Evolutionary conservation across 2,797 vertebrate species (phyloP).

Genomic region (Xenentodon cancila): DNA sequence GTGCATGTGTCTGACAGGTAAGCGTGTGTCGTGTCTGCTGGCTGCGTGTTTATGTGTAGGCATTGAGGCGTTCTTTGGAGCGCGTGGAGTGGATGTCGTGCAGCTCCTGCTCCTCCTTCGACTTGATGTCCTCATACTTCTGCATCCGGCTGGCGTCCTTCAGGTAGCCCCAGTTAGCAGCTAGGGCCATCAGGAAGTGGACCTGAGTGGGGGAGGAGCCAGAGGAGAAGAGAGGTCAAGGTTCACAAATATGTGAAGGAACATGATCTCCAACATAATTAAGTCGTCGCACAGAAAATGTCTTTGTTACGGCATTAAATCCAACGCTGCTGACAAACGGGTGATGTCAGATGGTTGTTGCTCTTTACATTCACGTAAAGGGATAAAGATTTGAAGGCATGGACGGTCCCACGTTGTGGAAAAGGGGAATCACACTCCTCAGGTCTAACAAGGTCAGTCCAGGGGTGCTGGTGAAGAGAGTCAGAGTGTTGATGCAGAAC

Average conservation of each 20-base stretch:
- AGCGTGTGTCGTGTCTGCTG: conserved; percentile 42
- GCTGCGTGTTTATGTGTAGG: conserved; percentile 91
- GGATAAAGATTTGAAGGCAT: too few species aligned
- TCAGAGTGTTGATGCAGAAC: too few species aligned
- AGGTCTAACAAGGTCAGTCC: too few species aligned
- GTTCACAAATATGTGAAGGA: neutral
- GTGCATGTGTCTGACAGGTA: conserved; percentile 59
- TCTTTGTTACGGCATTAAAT: too few species aligned
- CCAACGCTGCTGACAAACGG: too few species aligned
- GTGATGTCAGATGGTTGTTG: too few species aligned
- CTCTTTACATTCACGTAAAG: too few species aligned
- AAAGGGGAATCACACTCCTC: too few species aligned
- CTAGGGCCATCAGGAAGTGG: conserved; percentile 97
- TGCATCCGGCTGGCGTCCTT: conserved; percentile 98
- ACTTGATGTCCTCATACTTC: conserved; percentile 99
- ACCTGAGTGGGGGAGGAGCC: conserved; percentile 78
- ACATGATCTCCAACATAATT: neutral
- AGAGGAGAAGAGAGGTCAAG: neutral
- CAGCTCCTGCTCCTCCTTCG: conserved; percentile 98
- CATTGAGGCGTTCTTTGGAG: conserved; percentile 98
- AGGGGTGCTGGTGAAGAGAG: too few species aligned
- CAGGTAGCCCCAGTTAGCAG: conserved; percentile 98
- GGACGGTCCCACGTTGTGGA: too few species aligned
- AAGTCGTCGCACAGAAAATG: too few species aligned
- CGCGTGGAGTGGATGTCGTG: conserved; percentile 98